These are phyloP conservation scores for Drosophila orena DNA, from an alignment of 1,140 invertebrate genomes.

Conservation along the genomic window DNA sequence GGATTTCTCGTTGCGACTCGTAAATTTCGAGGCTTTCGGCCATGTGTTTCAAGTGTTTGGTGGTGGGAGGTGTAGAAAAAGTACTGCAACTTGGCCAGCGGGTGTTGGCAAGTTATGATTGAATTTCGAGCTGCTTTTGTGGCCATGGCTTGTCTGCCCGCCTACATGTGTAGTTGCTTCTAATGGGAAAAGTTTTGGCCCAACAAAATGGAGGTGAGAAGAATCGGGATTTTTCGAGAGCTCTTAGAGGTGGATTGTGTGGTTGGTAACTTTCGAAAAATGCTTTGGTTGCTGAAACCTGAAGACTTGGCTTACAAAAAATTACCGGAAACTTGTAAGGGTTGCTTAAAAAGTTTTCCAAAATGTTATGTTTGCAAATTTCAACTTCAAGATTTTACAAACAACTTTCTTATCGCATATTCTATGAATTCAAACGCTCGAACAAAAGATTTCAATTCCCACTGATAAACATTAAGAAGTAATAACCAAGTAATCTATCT, in stretches of 20 bases:
- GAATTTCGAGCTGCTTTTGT: constrained; percentile 73
- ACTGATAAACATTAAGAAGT: neutral
- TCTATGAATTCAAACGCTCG: too few species aligned
- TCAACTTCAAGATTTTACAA: too few species aligned
- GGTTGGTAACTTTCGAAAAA: neutral
- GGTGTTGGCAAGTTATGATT: constrained; percentile 76
- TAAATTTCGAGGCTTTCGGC: constrained; percentile 72
- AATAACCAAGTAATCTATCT: neutral
- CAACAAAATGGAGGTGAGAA: constrained; percentile 1
- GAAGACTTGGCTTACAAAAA: too few species aligned
- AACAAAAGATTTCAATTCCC: too few species aligned
- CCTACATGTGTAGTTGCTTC: constrained; percentile 37
- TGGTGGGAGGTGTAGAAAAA: neutral
- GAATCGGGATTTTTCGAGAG: constrained; percentile 1
- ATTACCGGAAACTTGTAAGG: too few species aligned
- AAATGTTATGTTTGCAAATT: too few species aligned
- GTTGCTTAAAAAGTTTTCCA: too few species aligned
- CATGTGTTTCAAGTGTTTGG: constrained; percentile 55
- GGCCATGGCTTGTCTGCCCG: constrained; percentile 42
- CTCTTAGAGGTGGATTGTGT: constrained; percentile 1
- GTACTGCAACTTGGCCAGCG: constrained; percentile 21
- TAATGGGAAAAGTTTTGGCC: constrained; percentile 68
- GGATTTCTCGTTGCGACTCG: constrained; percentile 46
- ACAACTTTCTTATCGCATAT: too few species aligned
- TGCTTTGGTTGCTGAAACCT: neutral